Base-by-base conservation (phyloP, 2,797 vertebrate species). In the Toxotes lorentzi region DNA sequence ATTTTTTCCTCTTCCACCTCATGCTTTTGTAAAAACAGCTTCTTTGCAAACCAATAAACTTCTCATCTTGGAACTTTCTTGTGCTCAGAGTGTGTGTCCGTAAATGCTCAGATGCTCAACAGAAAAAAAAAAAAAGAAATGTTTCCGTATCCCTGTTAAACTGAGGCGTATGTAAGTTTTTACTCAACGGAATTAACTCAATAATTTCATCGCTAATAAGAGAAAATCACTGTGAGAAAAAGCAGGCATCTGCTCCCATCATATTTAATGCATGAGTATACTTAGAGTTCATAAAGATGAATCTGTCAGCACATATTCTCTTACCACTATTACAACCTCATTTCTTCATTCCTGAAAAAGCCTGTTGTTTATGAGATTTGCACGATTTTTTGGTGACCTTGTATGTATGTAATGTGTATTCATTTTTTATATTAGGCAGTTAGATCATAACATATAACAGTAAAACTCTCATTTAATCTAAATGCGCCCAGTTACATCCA, bases 31-130 rank as follows among this genome's bases (percentile, higher is more conserved):
- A 86, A 88, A 89, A 89, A 90, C 59, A 2, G 79, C 68, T 86
- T 61, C 76, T 88, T 88, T 87, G 53, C 73, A 86, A 81, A 87
- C 66, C 60, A 93, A 91, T 92, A 93, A 93, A 93, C 74, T 76
- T 91, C 81, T 86, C 66, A 79, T 88, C 50, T 87, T 86, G 83
- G 66, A 83, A 83, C 7, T 16, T 35, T 48, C n/a, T 67, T 53
- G 0, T 73, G n/a, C 7, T 84, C 17, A 14, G 6, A 69, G 67
- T 81, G 17, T 76, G 27, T n/a, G 12, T 45, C n/a, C 12, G 24
- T 12, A 30, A 64, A 30, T 24, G n/a, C 24, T 68, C 10, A 60
- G n/a, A 48, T 40, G 45, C 10, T 71, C 23, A 48, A 56, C 48
- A 27, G 41, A 50, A 17, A 71, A 54, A 1, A 5, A 1, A 5